Evolutionary conservation across 2,888 invertebrate species (phyloP).

Genomic region (Sisyra terminalis): DNA sequence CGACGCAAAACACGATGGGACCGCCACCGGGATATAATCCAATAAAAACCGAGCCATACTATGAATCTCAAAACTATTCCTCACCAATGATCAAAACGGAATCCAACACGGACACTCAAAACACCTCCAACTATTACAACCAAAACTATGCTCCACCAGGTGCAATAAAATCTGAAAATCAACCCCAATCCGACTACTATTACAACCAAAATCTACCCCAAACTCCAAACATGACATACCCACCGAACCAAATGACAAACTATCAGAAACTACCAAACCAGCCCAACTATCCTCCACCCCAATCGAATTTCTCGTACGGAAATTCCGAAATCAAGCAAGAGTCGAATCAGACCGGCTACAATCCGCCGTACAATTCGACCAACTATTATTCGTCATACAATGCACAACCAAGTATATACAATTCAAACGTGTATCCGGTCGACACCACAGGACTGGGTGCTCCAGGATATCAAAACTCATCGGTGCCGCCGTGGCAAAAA

Average conservation of each 20-base stretch:
- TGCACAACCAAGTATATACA: not conserved
- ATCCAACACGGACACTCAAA: conserved; percentile 10
- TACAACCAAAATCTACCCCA: no score
- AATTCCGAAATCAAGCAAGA: not conserved
- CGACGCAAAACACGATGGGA: no score
- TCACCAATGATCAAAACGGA: conserved; percentile 3
- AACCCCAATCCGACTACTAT: no score
- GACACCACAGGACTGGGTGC: conserved; percentile 25
- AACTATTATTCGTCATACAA: conserved; percentile 11
- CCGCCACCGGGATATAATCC: conserved; percentile 3
- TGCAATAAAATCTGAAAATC: no score
- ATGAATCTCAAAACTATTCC: conserved; percentile 10
- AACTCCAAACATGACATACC: no score
- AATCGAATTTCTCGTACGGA: not conserved
- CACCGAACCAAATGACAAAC: not conserved
- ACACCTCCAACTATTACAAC: conserved; percentile 11
- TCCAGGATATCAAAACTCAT: conserved; percentile 7
- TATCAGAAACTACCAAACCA: not conserved
- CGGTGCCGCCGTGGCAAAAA: not conserved
- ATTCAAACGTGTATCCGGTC: conserved; percentile 12
- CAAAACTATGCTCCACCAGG: no score
- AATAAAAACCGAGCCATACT: conserved; percentile 10
- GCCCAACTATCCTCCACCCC: not conserved
- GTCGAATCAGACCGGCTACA: conserved; percentile 17
- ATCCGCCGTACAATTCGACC: conserved; percentile 19